phyloP scores from a whole-genome alignment of 2,113 vertebrate genomes.

The Colossoma macropomum region DNA sequence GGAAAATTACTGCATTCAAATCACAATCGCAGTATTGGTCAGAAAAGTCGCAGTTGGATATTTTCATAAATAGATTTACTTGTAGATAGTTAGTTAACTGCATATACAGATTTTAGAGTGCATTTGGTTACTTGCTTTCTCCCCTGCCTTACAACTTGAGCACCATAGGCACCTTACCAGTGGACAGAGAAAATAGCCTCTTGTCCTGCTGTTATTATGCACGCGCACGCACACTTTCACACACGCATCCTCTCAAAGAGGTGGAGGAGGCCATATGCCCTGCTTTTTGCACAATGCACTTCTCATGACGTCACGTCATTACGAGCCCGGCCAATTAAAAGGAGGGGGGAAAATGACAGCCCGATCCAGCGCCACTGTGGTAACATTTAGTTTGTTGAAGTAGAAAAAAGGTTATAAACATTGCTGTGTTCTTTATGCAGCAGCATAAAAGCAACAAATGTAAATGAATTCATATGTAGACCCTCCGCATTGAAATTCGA shows the following conservation, averaged over 20 bases:
- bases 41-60: no score
- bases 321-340: slow-evolving; percentile 28
- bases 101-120: no score
- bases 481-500: background rate
- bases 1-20: no score
- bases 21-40: no score
- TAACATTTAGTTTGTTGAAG: background rate
- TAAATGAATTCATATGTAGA: background rate
- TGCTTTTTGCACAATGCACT: slow-evolving; percentile 66
- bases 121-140: no score
- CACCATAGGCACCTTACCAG: slow-evolving; percentile 12
- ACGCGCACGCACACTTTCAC: slow-evolving; percentile 31
- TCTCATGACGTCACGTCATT: slow-evolving; percentile 66
- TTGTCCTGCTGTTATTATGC: slow-evolving; percentile 35
- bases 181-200: slow-evolving; percentile 7
- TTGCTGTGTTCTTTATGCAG: background rate
- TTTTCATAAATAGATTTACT: no score
- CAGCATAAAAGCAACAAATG: background rate
- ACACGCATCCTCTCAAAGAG: slow-evolving; percentile 50
- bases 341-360: background rate
- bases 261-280: slow-evolving; percentile 72
- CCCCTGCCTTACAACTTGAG: background rate
- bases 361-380: background rate
- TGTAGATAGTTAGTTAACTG: no score
- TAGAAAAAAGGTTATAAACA: background rate